Evolutionary conservation across 2,888 invertebrate species (phyloP).

Genomic region (Sinotaia quadrata): DNA sequence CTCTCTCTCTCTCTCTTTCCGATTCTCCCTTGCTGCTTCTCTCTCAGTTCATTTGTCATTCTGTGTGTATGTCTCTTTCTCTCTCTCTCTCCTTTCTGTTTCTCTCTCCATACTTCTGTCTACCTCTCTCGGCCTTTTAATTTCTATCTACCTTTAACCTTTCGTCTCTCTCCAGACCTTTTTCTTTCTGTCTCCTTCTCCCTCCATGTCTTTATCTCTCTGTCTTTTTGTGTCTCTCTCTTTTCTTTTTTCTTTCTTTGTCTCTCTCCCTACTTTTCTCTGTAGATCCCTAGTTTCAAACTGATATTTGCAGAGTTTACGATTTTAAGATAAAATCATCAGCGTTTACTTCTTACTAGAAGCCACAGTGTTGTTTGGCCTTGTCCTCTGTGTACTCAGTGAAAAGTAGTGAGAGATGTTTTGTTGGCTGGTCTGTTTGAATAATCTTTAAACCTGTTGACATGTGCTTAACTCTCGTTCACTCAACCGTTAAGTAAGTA

Average conservation of each 20-base stretch:
- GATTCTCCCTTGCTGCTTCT: background rate
- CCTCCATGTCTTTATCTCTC: background rate
- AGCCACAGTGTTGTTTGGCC: too few species aligned
- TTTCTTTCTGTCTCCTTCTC: background rate
- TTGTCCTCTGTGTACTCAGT: too few species aligned
- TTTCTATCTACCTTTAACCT: background rate
- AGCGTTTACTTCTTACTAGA: too few species aligned
- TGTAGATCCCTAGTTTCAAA: background rate
- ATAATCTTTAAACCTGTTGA: too few species aligned
- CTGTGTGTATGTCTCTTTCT: constrained; percentile 1
- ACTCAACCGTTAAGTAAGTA: too few species aligned
- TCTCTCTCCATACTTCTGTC: background rate
- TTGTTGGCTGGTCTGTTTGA: too few species aligned
- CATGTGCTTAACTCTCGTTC: too few species aligned
- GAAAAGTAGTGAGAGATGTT: too few species aligned
- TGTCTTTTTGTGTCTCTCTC: background rate
- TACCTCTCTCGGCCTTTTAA: background rate
- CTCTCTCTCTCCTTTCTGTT: background rate
- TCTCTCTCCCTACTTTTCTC: background rate
- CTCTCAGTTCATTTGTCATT: background rate
- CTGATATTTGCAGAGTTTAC: too few species aligned
- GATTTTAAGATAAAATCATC: too few species aligned
- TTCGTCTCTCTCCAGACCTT: background rate
- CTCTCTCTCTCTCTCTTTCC: constrained; percentile 4
- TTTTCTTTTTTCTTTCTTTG: background rate